Evolutionary conservation across 2,888 invertebrate species (phyloP).

Genomic region (Cryptocephalus moraei): DNA sequence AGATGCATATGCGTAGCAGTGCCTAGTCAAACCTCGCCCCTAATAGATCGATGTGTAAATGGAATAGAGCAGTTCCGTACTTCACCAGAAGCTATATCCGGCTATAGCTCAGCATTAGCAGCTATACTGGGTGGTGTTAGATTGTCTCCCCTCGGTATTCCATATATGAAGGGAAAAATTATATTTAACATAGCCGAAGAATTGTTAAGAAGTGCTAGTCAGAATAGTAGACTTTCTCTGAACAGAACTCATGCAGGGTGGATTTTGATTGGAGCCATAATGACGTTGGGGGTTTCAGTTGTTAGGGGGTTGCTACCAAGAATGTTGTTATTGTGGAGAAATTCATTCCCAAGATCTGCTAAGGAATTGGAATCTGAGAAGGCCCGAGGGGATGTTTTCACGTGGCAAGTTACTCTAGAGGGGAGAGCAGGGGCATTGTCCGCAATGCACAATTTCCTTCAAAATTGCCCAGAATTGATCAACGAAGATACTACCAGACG

Average conservation of each 20-base stretch:
- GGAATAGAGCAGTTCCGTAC: constrained; percentile 82
- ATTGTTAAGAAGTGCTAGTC: constrained; percentile 87
- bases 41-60: constrained; percentile 82
- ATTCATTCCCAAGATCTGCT: constrained; percentile 91
- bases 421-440: constrained; percentile 93
- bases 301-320: constrained; percentile 86
- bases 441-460: constrained; percentile 87
- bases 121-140: constrained; percentile 88
- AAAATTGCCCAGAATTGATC: constrained; percentile 82
- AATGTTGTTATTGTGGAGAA: constrained; percentile 92
- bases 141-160: constrained; percentile 85
- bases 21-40: constrained; percentile 87
- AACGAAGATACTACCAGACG: constrained; percentile 87
- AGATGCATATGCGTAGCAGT: constrained; percentile 87
- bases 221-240: constrained; percentile 89
- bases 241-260: constrained; percentile 96
- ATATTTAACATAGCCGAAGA: constrained; percentile 98
- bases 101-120: constrained; percentile 89
- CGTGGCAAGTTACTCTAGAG: constrained; percentile 98
- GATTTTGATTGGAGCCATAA: constrained; percentile 92
- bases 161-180: constrained; percentile 93
- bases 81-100: constrained; percentile 78
- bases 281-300: constrained; percentile 88
- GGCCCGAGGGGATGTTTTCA: constrained; percentile 90
- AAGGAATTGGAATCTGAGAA: constrained; percentile 97